Evolutionary conservation across 2,888 invertebrate species (phyloP).

Genomic region (Sabatieria punctata): DNA sequence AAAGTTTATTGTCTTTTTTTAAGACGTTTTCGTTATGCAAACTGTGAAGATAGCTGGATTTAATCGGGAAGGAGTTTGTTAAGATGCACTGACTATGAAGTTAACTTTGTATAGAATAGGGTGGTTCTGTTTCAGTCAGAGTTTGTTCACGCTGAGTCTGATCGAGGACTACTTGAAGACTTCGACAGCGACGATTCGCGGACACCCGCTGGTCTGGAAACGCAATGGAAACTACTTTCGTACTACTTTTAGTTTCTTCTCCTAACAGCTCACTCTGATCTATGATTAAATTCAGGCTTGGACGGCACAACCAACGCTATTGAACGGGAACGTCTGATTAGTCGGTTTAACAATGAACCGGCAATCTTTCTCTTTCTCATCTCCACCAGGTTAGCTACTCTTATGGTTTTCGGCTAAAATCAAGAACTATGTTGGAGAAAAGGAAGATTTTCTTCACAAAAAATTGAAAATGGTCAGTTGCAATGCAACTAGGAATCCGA

Average conservation of each 20-base stretch:
- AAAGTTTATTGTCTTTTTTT: too few relatives aligned
- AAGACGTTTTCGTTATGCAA: too few relatives aligned
- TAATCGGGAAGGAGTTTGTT: too few relatives aligned
- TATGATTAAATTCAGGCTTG: constrained; percentile 44
- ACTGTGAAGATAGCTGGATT: too few relatives aligned
- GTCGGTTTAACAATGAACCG: constrained; percentile 78
- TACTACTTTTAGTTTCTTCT: constrained; percentile 31
- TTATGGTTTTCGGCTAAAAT: too few relatives aligned
- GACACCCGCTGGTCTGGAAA: constrained; percentile 48
- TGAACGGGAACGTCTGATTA: constrained; percentile 85
- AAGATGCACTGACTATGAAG: too few relatives aligned
- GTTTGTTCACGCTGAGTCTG: constrained; percentile 76
- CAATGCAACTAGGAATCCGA: too few relatives aligned
- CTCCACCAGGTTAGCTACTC: constrained; percentile 52
- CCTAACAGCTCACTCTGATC: background rate
- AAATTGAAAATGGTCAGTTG: too few relatives aligned
- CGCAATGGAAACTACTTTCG: constrained; percentile 73
- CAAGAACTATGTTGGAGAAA: too few relatives aligned
- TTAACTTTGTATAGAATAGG: background rate
- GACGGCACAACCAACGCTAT: constrained; percentile 87
- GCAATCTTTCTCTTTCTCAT: constrained; percentile 77
- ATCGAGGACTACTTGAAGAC: constrained; percentile 78
- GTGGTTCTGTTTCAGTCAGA: constrained; percentile 50
- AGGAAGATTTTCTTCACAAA: too few relatives aligned
- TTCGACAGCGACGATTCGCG: constrained; percentile 41